Base-by-base conservation (phyloP, 2,797 vertebrate genomes). In the Halcyon leucocephala region DNA sequence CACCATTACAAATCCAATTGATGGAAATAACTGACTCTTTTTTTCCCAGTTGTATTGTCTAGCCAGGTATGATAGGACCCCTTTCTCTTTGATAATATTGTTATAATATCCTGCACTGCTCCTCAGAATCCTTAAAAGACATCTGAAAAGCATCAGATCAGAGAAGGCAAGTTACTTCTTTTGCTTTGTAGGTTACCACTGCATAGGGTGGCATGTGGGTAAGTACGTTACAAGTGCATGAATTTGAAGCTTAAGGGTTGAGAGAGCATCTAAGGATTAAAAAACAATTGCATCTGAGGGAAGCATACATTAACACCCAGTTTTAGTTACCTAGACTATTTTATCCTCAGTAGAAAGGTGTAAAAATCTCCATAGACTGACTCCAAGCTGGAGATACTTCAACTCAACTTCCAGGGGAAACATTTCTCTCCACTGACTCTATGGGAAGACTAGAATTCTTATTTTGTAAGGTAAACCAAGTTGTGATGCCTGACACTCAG, bases 291-390 rank as follows among this genome's bases (percentile, higher is more conserved):
- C 4, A 0, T 9, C 44, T 69, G 39, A 80, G 35, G 33, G 20
- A 70, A 65, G 6, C 42, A 13, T 49, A 37, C 0, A 0, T 31
- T 80, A 41, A 74, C 12, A 61, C 7, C 1, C 6, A 6, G 11
- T 60, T 70, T 80, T 28, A 80, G 21, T 28, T 70, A 39, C 35
- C 25, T 69, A 25, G n/a, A 39, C 31, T 79, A 17, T 31, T n/a
- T 14, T 60, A 44, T 84, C 31, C 6, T n/a, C 21, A 66, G 28
- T n/a, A 57, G 25, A 69, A 69, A 64, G 41, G 37, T 69, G 9
- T 12, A 64, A 49, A 49, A 72, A 61, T 77, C 41, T 82, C 71
- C 18, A 9, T 7, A 66, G 60, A 41, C 22, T 58, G 44, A 35
- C 54, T 62, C 57, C 22, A 48, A 52, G 62, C 29, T 60, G 39